Evolutionary conservation across 2,797 vertebrate genomes (phyloP), one percentile per base, ranked within the genome.

Genomic region (Pangasius krempfi): DNA sequence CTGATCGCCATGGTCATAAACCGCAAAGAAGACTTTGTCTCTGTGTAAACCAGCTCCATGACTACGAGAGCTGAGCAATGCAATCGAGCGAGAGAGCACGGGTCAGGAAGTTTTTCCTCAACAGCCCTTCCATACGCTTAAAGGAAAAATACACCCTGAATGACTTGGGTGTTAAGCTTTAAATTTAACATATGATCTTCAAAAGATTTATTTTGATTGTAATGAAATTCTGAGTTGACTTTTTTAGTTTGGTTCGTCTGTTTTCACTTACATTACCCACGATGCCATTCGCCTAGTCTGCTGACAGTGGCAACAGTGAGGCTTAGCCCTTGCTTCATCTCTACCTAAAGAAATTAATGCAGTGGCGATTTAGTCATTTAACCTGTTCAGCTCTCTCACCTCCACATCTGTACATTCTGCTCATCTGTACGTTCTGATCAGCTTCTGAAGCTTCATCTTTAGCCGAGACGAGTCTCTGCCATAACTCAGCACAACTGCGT

Each of bases 41-140:
- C 85, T 90, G 84, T 86, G 85, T 86, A 89, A 85, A 90, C 88
- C 58, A 66, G 79, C 86, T 91, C 88, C 89, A 86, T 90, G 88
- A 85, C 76, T 73, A 90, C 91, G 16, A 81, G 52, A 85, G 87
- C 44, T 82, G 86, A 91, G 90, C 86, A 84, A 88, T 92, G 87
- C 72, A 90, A 83, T 88, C 47, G 56, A 85, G 60, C 20, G 50
- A 76, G 40, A 25, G 58, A 73, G 60, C 37, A 33, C 30, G 33
- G 68, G 80, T 82, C 82, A 60, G 82, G 70, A 86, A 18, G 54
- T 47, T 83, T 78, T 14, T 30, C 60, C 30, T 47, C 58, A 87
- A 54, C 12, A 56, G 73, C 44, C 9, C 22, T 64, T 81, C 66
- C 58, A 40, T 76, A 68, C 40, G 47, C 68, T 82, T 56, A 84